Evolutionary conservation across 1,140 invertebrate species (phyloP).

Genomic region (Drosophila kanapiae): DNA sequence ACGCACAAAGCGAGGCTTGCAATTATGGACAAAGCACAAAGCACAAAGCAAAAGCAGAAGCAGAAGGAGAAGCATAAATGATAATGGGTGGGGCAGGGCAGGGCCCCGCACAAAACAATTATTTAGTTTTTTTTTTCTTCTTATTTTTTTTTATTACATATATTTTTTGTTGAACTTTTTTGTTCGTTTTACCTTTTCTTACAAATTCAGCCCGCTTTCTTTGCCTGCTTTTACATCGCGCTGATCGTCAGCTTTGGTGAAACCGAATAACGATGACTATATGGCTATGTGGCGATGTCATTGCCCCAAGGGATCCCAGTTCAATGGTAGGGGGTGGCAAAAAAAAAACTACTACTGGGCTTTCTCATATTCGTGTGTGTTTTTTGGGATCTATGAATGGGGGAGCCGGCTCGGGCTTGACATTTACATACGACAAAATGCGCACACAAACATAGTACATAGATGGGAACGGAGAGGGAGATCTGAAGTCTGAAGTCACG

Average conservation of each 20-base stretch:
- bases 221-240: conserved; percentile 37
- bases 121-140: conserved; percentile 51
- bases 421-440: conserved; percentile 45
- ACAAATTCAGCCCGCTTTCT: conserved; percentile 75
- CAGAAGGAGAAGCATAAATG: conserved; percentile 49
- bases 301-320: conserved; percentile 56
- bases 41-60: conserved; percentile 15
- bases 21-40: conserved; percentile 58
- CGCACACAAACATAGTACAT: conserved; percentile 8
- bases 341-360: conserved; percentile 59
- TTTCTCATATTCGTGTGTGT: conserved; percentile 49
- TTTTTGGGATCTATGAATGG: conserved; percentile 22
- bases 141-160: conserved; percentile 13
- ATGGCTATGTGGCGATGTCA: conserved; percentile 46
- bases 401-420: conserved; percentile 33
- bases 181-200: conserved; percentile 56
- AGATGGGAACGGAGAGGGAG: conserved; percentile 11
- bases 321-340: conserved; percentile 21
- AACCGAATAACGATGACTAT: conserved; percentile 36
- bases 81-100: conserved; percentile 57
- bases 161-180: conserved; percentile 41
- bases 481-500: conserved; percentile 16
- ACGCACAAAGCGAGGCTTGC: conserved; percentile 53
- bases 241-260: conserved; percentile 40
- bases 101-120: conserved; percentile 61